These are phyloP conservation scores for Myiotriccus ornatus DNA, from an alignment of 2,797 vertebrate species.

Conservation along the genomic window DNA sequence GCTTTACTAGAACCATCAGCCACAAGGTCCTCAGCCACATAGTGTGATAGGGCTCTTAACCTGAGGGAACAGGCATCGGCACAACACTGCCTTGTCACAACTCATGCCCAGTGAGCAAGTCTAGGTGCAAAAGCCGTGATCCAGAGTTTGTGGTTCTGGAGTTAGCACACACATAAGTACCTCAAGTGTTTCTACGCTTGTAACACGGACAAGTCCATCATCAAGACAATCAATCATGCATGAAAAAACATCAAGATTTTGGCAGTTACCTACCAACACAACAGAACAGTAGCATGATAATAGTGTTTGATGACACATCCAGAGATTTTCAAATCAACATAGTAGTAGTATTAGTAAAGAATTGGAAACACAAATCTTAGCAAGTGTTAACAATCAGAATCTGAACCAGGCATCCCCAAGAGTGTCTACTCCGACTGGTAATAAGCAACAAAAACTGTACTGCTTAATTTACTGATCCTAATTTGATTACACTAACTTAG, in stretches of 20 bases:
- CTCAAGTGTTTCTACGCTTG: background rate
- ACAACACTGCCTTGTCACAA: background rate
- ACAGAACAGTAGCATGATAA: background rate
- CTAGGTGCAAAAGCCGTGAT: background rate
- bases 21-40: rapidly evolving
- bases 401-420: background rate
- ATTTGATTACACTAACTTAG: background rate
- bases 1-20: background rate
- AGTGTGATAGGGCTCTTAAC: background rate
- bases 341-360: background rate
- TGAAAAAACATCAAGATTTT: background rate
- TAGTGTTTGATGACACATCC: background rate
- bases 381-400: background rate
- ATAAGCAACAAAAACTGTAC: background rate
- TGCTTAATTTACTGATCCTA: background rate
- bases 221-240: background rate
- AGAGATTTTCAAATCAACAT: background rate
- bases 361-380: background rate
- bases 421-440: background rate
- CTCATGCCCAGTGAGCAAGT: background rate
- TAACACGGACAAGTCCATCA: background rate
- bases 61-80: background rate
- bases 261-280: background rate
- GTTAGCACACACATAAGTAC: background rate
- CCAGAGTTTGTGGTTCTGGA: background rate